A percentile compares a stretch with the other conserved stretches of the same genome.
Conservation (phyloP, 1,140 invertebrate species). For the Phymastichus coffea region DNA sequence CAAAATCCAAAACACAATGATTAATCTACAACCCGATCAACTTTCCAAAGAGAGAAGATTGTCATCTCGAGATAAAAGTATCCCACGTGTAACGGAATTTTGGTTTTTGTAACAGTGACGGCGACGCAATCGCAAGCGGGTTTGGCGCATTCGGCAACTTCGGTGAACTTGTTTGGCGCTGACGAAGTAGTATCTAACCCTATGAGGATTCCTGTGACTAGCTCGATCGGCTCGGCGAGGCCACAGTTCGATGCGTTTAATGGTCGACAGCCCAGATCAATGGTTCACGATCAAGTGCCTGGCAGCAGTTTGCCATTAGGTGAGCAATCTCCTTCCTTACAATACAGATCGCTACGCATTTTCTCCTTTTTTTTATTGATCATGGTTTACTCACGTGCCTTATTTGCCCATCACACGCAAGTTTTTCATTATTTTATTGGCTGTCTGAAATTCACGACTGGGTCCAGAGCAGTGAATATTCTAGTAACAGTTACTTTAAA, state of each 20-base stretch:
- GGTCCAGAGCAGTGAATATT: not conserved
- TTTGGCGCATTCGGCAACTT: conserved; percentile 23
- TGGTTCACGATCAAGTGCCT: conserved; percentile 26
- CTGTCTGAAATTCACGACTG: too few species aligned
- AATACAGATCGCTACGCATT: too few species aligned
- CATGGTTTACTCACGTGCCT: too few species aligned
- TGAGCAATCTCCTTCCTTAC: too few species aligned
- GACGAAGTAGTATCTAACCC: conserved; percentile 3
- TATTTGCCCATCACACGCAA: too few species aligned
- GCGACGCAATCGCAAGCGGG: conserved; percentile 19
- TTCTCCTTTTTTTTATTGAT: too few species aligned
- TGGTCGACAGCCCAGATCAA: conserved; percentile 14
- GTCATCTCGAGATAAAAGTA: not conserved
- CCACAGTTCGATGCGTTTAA: conserved; percentile 20
- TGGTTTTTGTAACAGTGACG: not conserved
- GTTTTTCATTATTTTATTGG: too few species aligned
- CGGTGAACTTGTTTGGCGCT: conserved; percentile 24
- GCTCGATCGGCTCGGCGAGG: conserved; percentile 24
- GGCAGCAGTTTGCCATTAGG: conserved; percentile 16
- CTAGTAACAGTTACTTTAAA: not conserved
- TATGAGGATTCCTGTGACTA: conserved; percentile 27
- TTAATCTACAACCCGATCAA: too few species aligned
- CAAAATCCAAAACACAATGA: too few species aligned
- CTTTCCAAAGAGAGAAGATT: too few species aligned
- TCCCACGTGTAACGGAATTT: not conserved